These are phyloP conservation scores for Drosophila nebulosa DNA, from an alignment of 1,140 invertebrate species.

Conservation along the genomic window DNA sequence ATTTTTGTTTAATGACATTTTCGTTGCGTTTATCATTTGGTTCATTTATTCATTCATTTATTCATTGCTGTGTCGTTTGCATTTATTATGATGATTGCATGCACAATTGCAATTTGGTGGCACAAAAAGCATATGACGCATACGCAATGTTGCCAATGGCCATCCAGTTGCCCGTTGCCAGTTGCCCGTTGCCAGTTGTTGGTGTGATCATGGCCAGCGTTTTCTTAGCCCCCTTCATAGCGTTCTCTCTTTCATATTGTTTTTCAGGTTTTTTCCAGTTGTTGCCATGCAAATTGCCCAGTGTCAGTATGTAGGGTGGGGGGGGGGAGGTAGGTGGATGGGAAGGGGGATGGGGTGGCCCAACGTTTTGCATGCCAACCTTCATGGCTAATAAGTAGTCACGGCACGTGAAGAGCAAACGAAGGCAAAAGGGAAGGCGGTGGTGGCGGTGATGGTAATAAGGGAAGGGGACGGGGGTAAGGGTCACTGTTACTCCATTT, in stretches of 20 bases:
- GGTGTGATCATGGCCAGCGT: slow-evolving; percentile 34
- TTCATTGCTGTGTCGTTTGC: not conserved
- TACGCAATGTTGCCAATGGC: slow-evolving; percentile 48
- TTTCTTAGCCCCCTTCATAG: not conserved
- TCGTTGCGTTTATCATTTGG: not conserved
- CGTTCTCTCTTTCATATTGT: not conserved
- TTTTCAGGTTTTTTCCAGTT: not conserved
- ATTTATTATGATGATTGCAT: slow-evolving; percentile 29
- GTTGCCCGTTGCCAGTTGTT: not conserved
- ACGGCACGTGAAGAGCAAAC: slow-evolving; percentile 51
- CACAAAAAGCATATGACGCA: slow-evolving; percentile 42
- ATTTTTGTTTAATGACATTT: not conserved
- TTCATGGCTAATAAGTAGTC: slow-evolving; percentile 74
- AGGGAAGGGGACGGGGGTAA: not conserved
- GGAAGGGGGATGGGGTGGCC: too few relatives aligned
- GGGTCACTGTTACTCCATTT: not conserved
- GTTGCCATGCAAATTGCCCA: slow-evolving; percentile 47
- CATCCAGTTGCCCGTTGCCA: not conserved
- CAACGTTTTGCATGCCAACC: slow-evolving; percentile 49
- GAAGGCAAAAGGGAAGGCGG: slow-evolving; percentile 7
- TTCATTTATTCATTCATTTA: not conserved
- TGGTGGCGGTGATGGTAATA: slow-evolving; percentile 10
- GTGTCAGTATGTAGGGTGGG: slow-evolving; percentile 26
- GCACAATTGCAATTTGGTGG: slow-evolving; percentile 47
- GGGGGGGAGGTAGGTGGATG: too few relatives aligned